Evolutionary conservation across 2,888 invertebrate species (phyloP).

Genomic region (Drosophila limbata): DNA sequence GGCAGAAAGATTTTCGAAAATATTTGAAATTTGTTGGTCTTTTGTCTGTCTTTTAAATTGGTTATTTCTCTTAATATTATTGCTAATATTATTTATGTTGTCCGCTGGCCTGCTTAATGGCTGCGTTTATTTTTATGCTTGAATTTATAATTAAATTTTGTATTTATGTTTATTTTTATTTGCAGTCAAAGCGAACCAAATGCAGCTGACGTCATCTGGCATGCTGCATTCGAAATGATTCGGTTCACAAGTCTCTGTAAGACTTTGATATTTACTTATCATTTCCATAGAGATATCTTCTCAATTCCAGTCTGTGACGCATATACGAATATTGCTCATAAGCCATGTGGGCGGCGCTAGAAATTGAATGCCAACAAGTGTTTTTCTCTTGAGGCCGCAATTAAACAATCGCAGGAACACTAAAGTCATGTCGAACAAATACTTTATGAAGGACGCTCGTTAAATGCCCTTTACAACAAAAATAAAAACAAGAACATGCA

Average conservation of each 20-base stretch:
- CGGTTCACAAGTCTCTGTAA: conserved; percentile 20
- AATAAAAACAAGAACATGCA: conserved; percentile 16
- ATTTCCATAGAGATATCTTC: conserved; percentile 14
- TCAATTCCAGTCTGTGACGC: conserved; percentile 56
- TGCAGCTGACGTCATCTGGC: conserved; percentile 56
- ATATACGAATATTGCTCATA: conserved; percentile 44
- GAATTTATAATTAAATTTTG: conserved; percentile 54
- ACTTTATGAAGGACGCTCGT: conserved; percentile 50
- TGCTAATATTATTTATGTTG: conserved; percentile 41
- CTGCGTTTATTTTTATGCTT: conserved; percentile 64
- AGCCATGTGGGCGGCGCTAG: conserved; percentile 59
- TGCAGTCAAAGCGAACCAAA: conserved; percentile 18
- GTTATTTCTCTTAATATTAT: conserved; percentile 37
- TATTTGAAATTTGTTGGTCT: conserved; percentile 19
- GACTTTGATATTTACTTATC: conserved; percentile 20
- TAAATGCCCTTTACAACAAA: conserved; percentile 62
- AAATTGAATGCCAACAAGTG: conserved; percentile 53
- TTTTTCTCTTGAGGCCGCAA: conserved; percentile 40
- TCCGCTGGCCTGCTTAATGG: conserved; percentile 52
- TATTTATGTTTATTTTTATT: conserved; percentile 57
- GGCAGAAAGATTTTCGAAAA: conserved; percentile 39
- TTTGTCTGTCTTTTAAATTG: conserved; percentile 40
- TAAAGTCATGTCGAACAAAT: conserved; percentile 33
- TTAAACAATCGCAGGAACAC: conserved; percentile 23
- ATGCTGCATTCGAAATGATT: conserved; percentile 39